phyloP scores from a whole-genome alignment of 2,797 vertebrate genomes.

The Dromococcyx pavoninus region DNA sequence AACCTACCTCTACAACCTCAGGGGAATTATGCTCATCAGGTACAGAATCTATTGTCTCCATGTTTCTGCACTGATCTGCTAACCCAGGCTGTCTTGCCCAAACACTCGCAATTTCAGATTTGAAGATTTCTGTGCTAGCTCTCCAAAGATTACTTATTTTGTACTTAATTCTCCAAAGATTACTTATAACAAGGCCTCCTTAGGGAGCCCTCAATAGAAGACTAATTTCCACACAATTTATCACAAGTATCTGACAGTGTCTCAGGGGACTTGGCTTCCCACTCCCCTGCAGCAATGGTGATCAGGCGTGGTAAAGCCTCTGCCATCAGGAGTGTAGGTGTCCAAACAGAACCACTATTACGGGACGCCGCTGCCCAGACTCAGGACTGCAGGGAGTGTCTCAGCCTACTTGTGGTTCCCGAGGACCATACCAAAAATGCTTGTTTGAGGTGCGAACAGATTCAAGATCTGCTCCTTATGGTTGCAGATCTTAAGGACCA shows the following conservation, averaged over 20 bases:
- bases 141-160: neutral
- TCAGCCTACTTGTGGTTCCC: no score
- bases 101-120: neutral
- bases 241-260: neutral
- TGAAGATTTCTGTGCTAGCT: neutral
- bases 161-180: neutral
- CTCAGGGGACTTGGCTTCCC: neutral
- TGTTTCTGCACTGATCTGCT: neutral
- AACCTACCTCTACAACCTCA: neutral
- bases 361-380: no score
- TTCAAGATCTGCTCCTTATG: no score
- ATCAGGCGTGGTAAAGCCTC: no score
- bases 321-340: no score
- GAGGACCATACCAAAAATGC: no score
- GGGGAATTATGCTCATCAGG: accelerated
- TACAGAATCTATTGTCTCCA: accelerated
- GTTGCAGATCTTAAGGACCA: no score
- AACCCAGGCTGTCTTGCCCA: neutral
- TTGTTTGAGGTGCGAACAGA: no score
- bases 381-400: no score
- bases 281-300: no score
- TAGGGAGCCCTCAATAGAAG: neutral
- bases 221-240: neutral
- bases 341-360: no score
- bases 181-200: neutral